A percentile compares a stretch with the other conserved stretches of the same genome.
phyloP scores from a whole-genome alignment of 2,888 invertebrate genomes.

The Drepana falcataria region DNA sequence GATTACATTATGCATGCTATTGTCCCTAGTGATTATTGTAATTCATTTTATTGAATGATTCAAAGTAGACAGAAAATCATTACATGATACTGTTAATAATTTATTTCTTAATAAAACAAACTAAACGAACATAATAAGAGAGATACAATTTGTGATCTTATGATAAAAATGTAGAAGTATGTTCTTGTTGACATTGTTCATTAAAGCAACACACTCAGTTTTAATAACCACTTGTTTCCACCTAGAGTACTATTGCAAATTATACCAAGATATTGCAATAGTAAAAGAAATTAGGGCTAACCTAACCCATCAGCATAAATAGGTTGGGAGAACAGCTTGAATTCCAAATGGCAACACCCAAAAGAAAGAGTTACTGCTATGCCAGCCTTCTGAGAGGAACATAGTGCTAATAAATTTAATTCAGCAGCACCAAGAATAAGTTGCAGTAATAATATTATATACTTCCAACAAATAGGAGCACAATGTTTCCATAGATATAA shows the following conservation, averaged over 20 bases:
- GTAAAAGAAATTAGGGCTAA: too few relatives aligned
- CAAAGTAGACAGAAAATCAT: background rate
- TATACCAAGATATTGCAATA: too few relatives aligned
- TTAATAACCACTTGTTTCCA: background rate
- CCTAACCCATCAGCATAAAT: too few relatives aligned
- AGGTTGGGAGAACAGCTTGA: too few relatives aligned
- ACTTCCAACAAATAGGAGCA: background rate
- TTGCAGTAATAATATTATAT: background rate
- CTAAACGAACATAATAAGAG: constrained; percentile 12
- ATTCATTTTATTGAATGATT: constrained; percentile 2
- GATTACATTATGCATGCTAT: too few relatives aligned
- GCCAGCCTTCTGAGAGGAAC: too few relatives aligned
- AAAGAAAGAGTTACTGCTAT: too few relatives aligned
- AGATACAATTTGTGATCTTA: constrained; percentile 16
- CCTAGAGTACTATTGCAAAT: too few relatives aligned
- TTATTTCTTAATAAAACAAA: constrained; percentile 24
- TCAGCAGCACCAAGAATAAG: too few relatives aligned
- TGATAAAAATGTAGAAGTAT: background rate
- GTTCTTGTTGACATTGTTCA: background rate
- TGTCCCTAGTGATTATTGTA: background rate
- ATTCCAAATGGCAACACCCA: too few relatives aligned
- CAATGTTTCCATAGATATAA: background rate
- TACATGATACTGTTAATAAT: constrained; percentile 31
- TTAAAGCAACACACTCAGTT: background rate
- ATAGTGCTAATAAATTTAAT: too few relatives aligned